phyloP scores from a whole-genome alignment of 2,113 vertebrate genomes.

The Lamprotornis superbus region DNA sequence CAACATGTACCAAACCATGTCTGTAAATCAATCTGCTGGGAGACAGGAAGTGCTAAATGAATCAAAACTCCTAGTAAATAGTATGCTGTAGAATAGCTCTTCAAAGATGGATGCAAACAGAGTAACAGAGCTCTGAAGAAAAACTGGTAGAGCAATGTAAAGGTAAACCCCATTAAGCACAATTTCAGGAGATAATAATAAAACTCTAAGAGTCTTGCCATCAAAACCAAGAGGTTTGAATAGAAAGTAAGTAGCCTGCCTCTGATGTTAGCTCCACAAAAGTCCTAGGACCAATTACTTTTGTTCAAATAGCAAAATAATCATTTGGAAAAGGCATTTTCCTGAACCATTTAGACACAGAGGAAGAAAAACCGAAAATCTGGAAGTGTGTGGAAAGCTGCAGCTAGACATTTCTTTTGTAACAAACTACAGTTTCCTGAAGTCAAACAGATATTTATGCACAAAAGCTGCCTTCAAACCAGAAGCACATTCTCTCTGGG shows the following conservation, averaged over 20 bases:
- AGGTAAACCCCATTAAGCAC: background rate
- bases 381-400: background rate
- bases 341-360: background rate
- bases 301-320: background rate
- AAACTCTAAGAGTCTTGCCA: too few species aligned
- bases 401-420: background rate
- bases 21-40: slow-evolving; percentile 20
- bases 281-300: background rate
- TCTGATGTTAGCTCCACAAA: background rate
- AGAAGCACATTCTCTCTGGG: background rate
- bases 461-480: background rate
- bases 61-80: background rate
- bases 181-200: background rate
- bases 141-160: background rate
- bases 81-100: background rate
- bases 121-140: background rate
- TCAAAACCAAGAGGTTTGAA: background rate
- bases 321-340: background rate
- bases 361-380: background rate
- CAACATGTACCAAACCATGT: background rate
- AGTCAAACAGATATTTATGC: background rate
- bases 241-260: background rate
- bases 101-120: background rate
- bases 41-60: background rate
- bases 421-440: background rate